A percentile compares a stretch with the other conserved stretches of the same genome.
phyloP scores from a whole-genome alignment of 2,797 vertebrate species.

The Takifugu ocellatus region DNA sequence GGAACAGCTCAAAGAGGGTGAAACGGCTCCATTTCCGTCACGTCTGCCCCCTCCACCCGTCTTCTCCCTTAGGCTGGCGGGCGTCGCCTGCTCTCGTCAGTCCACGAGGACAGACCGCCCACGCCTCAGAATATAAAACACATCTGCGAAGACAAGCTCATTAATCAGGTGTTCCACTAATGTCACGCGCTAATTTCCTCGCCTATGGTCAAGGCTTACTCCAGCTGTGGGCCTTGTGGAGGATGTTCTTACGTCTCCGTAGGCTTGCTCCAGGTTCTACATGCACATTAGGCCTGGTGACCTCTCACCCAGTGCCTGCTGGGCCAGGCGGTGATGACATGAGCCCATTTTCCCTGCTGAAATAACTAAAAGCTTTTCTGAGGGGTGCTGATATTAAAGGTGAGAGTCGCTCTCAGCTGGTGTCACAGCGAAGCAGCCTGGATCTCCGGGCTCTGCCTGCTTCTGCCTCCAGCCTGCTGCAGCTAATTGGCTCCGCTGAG shows the following conservation, averaged over 20 bases:
- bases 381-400: neutral
- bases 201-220: no score
- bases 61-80: constrained; percentile 9
- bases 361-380: no score
- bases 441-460: constrained; percentile 57
- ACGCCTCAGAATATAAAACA: constrained; percentile 1
- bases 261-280: no score
- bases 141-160: neutral
- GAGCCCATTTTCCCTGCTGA: no score
- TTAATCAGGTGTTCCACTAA: neutral
- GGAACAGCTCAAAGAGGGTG: neutral
- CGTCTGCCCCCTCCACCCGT: constrained; percentile 4
- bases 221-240: no score
- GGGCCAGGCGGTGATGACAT: no score
- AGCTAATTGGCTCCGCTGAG: constrained; percentile 71
- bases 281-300: no score
- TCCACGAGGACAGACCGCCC: constrained; percentile 3
- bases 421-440: constrained; percentile 40
- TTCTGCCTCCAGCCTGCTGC: constrained; percentile 40
- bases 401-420: constrained; percentile 19
- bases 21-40: constrained; percentile 5
- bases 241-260: no score
- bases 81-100: constrained; percentile 18
- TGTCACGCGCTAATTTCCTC: no score
- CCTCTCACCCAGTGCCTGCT: no score